A percentile compares a stretch with the other conserved stretches of the same genome.
Conservation (phyloP, 2,797 vertebrate species). For the Aselliscus stoliczkanus region DNA sequence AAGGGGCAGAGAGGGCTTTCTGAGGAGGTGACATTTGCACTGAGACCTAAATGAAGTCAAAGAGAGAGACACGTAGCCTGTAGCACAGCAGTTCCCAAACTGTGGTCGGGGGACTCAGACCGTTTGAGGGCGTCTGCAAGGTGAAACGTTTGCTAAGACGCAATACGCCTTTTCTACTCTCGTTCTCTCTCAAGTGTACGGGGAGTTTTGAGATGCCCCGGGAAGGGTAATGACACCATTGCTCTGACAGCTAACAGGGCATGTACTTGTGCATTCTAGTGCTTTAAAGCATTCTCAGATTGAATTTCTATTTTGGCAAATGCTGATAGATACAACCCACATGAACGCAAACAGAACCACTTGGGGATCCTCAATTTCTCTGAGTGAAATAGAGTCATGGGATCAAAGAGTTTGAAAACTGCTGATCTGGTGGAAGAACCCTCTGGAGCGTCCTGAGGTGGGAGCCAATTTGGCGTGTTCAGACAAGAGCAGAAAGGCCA, state of each 20-base stretch:
- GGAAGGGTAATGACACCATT: neutral
- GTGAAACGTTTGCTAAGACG: neutral
- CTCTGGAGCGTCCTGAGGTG: neutral
- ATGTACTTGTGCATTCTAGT: neutral
- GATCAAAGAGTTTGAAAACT: neutral
- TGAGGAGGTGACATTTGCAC: neutral
- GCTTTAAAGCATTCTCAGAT: neutral
- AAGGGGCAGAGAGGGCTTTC: neutral
- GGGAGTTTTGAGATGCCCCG: neutral
- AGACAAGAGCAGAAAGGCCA: neutral
- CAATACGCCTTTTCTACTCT: neutral
- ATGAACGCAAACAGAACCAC: neutral
- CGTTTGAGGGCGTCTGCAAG: neutral
- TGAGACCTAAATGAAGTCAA: neutral
- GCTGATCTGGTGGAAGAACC: neutral
- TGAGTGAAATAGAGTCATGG: neutral
- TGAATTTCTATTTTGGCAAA: neutral
- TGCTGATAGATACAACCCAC: neutral
- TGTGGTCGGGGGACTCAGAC: neutral
- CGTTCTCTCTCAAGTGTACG: accelerated
- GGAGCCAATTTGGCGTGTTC: neutral
- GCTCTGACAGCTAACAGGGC: neutral
- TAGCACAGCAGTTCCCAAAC: neutral
- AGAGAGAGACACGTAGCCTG: neutral
- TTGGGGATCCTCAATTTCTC: neutral